Percentiles rank a stretch among this genome's conserved stretches.
Conservation (phyloP, 2,797 vertebrate species). For the Xenentodon cancila region DNA sequence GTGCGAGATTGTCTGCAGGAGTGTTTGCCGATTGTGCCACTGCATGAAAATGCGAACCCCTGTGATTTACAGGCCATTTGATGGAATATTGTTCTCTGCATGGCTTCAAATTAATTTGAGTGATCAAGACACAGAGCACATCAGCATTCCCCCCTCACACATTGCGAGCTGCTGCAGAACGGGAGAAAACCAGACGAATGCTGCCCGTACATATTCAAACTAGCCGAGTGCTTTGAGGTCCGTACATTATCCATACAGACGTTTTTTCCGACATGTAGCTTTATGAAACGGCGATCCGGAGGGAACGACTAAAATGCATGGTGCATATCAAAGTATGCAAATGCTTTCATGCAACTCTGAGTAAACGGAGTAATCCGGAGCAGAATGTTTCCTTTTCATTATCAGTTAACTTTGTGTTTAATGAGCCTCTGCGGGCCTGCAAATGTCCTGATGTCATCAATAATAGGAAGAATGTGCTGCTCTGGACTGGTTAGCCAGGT, state of each 20-base stretch:
- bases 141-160: conserved; percentile 42
- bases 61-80: conserved; percentile 64
- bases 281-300: conserved; percentile 52
- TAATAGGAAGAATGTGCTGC: conserved; percentile 68
- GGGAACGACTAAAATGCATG: conserved; percentile 46
- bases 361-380: conserved; percentile 53
- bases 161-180: conserved; percentile 24
- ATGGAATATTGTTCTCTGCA: conserved; percentile 71
- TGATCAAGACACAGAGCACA: conserved; percentile 61
- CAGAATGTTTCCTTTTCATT: conserved; percentile 48
- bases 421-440: conserved; percentile 58
- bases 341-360: conserved; percentile 29
- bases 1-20: not conserved
- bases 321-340: conserved; percentile 47
- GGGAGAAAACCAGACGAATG: conserved; percentile 15
- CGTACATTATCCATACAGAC: conserved; percentile 30
- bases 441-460: conserved; percentile 70
- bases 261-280: conserved; percentile 47
- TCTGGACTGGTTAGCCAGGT: conserved; percentile 67
- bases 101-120: conserved; percentile 70
- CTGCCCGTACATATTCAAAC: not conserved
- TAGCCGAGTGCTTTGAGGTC: conserved; percentile 40
- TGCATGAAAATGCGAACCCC: conserved; percentile 21
- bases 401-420: conserved; percentile 63
- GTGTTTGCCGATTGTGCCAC: not conserved